phyloP scores from a whole-genome alignment of 2,797 vertebrate species.

The Acipenser oxyrinchus region DNA sequence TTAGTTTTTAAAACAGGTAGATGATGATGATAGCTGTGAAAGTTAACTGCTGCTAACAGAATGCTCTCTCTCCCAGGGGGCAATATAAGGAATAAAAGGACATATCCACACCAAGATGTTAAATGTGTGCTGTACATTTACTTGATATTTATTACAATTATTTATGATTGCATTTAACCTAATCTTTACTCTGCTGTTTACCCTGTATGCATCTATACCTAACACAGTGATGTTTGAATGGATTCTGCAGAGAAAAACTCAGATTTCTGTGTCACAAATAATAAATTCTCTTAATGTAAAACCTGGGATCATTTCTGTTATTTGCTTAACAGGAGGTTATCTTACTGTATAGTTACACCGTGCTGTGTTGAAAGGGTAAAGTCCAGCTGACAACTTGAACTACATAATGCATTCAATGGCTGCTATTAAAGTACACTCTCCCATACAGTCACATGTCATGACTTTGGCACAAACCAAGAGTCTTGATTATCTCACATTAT shows the following conservation, averaged over 20 bases:
- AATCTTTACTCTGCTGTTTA: constrained; percentile 70
- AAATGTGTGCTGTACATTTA: constrained; percentile 80
- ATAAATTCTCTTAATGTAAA: constrained; percentile 68
- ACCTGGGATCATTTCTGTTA: too few species aligned
- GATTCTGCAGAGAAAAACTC: constrained; percentile 64
- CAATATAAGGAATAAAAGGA: constrained; percentile 44
- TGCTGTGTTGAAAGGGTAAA: too few species aligned
- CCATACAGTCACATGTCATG: too few species aligned
- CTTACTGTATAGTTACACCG: too few species aligned
- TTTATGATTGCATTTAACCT: constrained; percentile 94
- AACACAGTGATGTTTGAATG: constrained; percentile 73
- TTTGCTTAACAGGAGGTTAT: too few species aligned
- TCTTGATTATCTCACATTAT: too few species aligned
- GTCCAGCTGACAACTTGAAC: too few species aligned
- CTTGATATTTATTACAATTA: constrained; percentile 98
- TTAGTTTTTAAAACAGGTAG: constrained; percentile 23
- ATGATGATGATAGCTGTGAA: constrained; percentile 27
- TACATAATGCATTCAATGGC: too few species aligned
- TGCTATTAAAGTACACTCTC: too few species aligned
- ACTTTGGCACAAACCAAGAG: too few species aligned
- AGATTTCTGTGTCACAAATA: constrained; percentile 68
- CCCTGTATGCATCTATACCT: constrained; percentile 68
- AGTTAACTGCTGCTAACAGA: constrained; percentile 61
- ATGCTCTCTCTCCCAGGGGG: constrained; percentile 37
- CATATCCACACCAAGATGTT: constrained; percentile 60